These are phyloP conservation scores for Pygoscelis adeliae DNA, from an alignment of 2,113 vertebrate genomes.

Conservation along the genomic window DNA sequence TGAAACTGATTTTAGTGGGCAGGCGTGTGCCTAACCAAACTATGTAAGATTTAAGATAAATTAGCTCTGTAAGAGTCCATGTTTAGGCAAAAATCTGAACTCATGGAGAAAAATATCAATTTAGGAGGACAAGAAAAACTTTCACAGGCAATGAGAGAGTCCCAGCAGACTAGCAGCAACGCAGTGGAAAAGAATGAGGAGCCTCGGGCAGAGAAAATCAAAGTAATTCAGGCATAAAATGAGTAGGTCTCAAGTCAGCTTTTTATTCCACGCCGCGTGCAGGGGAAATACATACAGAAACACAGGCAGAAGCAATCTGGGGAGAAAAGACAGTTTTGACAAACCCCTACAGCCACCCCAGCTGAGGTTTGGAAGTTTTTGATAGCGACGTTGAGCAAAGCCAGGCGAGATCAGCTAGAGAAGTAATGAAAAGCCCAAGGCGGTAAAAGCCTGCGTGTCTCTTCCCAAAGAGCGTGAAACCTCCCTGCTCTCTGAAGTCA, in stretches of 20 bases:
- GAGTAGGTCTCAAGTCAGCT: neutral
- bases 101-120: neutral
- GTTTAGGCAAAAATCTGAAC: neutral
- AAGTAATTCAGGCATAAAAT: conserved; percentile 31
- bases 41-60: neutral
- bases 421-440: neutral
- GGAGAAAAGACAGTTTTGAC: neutral
- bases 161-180: neutral
- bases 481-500: neutral
- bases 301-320: neutral
- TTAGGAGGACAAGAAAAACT: neutral
- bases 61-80: neutral
- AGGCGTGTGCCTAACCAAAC: neutral
- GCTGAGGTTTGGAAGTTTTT: neutral
- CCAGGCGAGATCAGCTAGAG: neutral
- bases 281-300: neutral
- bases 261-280: neutral
- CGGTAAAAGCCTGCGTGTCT: fast-evolving
- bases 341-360: neutral
- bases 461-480: neutral
- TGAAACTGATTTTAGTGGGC: neutral
- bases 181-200: neutral
- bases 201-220: neutral
- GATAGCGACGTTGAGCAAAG: neutral
- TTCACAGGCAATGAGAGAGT: neutral